Evolutionary conservation across 2,113 vertebrate species (phyloP).

Genomic region (Morphnarchus princeps): DNA sequence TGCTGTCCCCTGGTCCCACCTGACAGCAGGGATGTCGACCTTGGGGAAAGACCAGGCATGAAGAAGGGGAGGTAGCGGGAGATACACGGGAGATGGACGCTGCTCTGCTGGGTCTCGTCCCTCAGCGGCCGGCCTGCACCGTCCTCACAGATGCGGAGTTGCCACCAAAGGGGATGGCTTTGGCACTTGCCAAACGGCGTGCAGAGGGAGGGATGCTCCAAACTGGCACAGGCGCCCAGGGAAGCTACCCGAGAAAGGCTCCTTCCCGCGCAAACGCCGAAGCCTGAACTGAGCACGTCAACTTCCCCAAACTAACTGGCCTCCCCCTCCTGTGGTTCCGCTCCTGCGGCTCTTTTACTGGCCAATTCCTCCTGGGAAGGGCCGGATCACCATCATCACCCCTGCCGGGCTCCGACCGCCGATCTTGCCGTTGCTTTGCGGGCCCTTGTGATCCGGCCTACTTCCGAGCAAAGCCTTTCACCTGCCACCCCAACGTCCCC

Average conservation of each 20-base stretch:
- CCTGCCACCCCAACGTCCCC: neutral
- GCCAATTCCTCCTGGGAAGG: neutral
- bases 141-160: neutral
- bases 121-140: neutral
- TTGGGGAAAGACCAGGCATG: neutral
- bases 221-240: accelerated
- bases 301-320: no score
- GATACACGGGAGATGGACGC: neutral
- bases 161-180: neutral
- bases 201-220: neutral
- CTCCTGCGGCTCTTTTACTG: neutral
- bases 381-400: neutral
- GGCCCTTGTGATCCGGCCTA: neutral
- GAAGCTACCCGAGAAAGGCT: neutral
- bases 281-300: neutral
- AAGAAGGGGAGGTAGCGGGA: neutral
- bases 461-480: neutral
- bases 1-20: neutral
- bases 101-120: neutral
- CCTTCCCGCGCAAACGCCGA: neutral
- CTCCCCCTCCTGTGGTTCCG: neutral
- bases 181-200: neutral
- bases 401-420: neutral
- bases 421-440: accelerated
- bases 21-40: accelerated